Evolutionary conservation across 2,888 invertebrate species (phyloP).

Genomic region (Ophion ventricosus): DNA sequence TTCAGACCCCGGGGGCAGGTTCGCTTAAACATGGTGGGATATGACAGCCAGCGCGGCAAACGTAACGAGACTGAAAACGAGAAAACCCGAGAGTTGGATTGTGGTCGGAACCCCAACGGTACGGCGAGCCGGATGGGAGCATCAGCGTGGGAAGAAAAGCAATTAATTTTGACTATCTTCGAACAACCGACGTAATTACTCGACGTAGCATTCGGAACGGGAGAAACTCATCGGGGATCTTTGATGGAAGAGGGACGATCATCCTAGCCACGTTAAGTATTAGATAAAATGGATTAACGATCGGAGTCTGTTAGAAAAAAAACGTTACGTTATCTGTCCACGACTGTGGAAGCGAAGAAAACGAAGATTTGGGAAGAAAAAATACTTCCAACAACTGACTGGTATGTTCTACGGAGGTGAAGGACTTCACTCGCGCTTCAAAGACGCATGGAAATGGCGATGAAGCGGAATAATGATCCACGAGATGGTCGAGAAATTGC

Average conservation of each 20-base stretch:
- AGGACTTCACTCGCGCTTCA: constrained; percentile 26
- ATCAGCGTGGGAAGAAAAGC: constrained; percentile 63
- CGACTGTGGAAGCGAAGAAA: constrained; percentile 20
- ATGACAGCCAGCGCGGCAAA: constrained; percentile 33
- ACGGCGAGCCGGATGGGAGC: constrained; percentile 49
- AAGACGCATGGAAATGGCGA: constrained; percentile 28
- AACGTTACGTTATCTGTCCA: not conserved
- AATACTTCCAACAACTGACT: constrained; percentile 2
- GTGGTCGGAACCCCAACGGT: constrained; percentile 4
- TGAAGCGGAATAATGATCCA: constrained; percentile 36
- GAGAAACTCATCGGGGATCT: constrained; percentile 33
- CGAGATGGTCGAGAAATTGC: constrained; percentile 40
- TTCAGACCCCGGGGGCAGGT: constrained; percentile 70
- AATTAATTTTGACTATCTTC: constrained; percentile 44
- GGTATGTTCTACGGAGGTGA: constrained; percentile 2
- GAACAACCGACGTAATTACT: constrained; percentile 22
- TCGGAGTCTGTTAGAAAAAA: not conserved
- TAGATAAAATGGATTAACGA: constrained; percentile 46
- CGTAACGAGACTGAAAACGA: constrained; percentile 53
- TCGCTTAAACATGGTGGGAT: constrained; percentile 51
- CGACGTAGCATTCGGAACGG: constrained; percentile 8
- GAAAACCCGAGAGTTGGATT: constrained; percentile 44
- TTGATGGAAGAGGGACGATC: constrained; percentile 38
- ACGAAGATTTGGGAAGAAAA: not conserved
- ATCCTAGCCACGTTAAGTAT: constrained; percentile 23